Conservation (phyloP, 2,797 vertebrate species). For the Acomys russatus region DNA sequence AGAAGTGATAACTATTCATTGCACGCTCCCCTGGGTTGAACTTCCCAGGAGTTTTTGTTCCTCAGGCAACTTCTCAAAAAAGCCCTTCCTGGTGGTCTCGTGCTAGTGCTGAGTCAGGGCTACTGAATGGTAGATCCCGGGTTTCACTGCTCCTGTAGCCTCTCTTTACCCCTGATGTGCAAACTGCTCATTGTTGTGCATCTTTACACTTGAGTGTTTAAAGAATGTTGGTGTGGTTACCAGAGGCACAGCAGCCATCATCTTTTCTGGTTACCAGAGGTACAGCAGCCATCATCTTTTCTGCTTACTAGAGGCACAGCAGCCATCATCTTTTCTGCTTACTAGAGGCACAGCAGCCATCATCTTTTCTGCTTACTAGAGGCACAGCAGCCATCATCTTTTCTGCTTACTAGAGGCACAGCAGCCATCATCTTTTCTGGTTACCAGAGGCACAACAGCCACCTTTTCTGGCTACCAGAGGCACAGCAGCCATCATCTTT, state of each 20-base stretch:
- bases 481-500: too few relatives aligned
- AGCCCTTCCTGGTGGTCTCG: neutral
- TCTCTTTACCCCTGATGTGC: neutral
- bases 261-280: too few relatives aligned
- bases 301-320: too few relatives aligned
- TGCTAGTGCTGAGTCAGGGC: neutral
- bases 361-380: too few relatives aligned
- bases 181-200: neutral
- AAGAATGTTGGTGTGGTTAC: neutral
- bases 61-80: neutral
- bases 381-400: neutral
- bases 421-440: too few relatives aligned
- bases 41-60: slow-evolving; percentile 5
- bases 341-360: too few relatives aligned
- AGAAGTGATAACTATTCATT: neutral
- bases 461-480: too few relatives aligned
- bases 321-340: too few relatives aligned
- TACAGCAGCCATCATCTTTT: too few relatives aligned
- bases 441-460: too few relatives aligned
- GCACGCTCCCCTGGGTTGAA: neutral
- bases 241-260: too few relatives aligned
- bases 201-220: neutral
- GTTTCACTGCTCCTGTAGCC: neutral
- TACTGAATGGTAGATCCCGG: neutral
- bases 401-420: too few relatives aligned